Evolutionary conservation across 2,888 invertebrate genomes (phyloP).

Genomic region (Tanypteryx hageni): DNA sequence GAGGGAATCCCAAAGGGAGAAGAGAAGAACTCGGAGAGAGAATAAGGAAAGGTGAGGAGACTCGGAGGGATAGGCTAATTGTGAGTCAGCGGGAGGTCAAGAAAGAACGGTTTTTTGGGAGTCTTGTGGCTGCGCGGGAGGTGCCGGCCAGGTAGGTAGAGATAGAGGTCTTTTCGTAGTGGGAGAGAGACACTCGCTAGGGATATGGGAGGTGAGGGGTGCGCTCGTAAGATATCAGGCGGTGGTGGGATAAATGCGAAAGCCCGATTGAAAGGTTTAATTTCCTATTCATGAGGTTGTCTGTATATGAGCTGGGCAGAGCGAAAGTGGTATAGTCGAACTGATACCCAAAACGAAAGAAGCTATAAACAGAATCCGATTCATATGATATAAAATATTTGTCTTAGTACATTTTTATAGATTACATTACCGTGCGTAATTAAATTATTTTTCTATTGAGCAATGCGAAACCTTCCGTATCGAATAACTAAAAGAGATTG

Average conservation of each 20-base stretch:
- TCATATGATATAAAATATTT: too few species aligned
- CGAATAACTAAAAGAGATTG: too few species aligned
- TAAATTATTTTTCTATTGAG: too few species aligned
- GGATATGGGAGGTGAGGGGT: neutral
- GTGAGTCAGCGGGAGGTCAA: constrained; percentile 45
- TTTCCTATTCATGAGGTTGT: too few species aligned
- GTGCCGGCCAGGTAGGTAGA: neutral
- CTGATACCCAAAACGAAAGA: too few species aligned
- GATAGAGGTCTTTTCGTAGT: neutral
- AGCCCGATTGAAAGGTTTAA: neutral
- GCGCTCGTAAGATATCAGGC: neutral
- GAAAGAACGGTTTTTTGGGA: neutral
- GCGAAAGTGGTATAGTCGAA: too few species aligned
- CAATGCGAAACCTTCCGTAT: too few species aligned
- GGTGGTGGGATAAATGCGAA: neutral
- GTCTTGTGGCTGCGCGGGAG: neutral
- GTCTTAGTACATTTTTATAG: too few species aligned
- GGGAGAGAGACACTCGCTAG: neutral
- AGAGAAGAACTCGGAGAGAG: neutral
- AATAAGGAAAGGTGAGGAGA: neutral
- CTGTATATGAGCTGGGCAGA: too few species aligned
- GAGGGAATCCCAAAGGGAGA: neutral
- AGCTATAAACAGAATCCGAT: too few species aligned
- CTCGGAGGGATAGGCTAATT: constrained; percentile 37
- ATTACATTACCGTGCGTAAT: too few species aligned